Base-by-base conservation (phyloP, 2,113 vertebrate species). In the Rhinichthys klamathensis region DNA sequence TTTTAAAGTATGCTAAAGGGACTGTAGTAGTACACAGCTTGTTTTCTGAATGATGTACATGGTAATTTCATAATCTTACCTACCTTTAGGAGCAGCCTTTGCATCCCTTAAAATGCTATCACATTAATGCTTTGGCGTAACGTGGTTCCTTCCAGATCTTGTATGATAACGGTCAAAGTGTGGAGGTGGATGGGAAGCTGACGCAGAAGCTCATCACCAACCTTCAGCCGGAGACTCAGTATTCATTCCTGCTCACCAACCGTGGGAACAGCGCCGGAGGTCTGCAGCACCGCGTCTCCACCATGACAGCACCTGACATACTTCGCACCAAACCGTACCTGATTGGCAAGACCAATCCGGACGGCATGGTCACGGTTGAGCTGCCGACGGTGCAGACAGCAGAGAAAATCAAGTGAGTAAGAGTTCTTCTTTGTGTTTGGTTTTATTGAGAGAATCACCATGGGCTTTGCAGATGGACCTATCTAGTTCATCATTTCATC, bases 231-330 rank as follows among this genome's bases (percentile, higher is more conserved):
- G 97, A 98, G 92, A 99, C 98, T 0, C 97, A 97, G 1, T 99
- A 99, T 89, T 99, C 98, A 0, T 99, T 99, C 89, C 96, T 99
- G 58, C 90, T 99, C 86, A 99, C 98, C 0, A 99, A 99, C 88
- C 97, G 98, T 16, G 98, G 98, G 0, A 99, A 99, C 87, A 99
- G 98, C 54, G 98, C 98, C 0, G 98, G 98, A 0, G 98, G 98
- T 4, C 95, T 99, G 63, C 98, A 99, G 90, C 98, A 99, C 88
- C 96, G 97, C 13, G 98, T 99, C 1, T 97, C 97, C 0, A 96
- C 97, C 61, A 98, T 97, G 93, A 99, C 98, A 0, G 98, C 98
- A 0, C 98, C 98, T 0, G 97, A 99, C 0, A 95, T 99, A 0
- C 95, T 99, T 0, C 96, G 96, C 21, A 97, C 96, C 87, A 99